phyloP scores from a whole-genome alignment of 2,888 invertebrate species.

The Tenthredo scrophulariae region DNA sequence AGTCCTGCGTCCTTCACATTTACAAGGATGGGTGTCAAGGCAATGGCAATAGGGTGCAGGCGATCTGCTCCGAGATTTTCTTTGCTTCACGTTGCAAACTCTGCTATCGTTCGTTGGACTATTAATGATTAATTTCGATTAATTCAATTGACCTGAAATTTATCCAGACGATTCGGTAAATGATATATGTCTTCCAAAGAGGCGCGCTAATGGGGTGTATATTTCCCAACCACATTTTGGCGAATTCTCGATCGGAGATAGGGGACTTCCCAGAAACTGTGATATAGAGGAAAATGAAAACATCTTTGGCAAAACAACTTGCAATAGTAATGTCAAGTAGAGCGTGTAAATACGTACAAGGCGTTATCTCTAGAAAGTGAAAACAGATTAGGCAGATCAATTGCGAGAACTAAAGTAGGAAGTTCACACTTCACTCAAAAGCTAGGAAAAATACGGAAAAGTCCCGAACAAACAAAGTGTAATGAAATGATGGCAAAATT shows the following conservation, averaged over 20 bases:
- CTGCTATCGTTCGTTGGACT: constrained; percentile 9
- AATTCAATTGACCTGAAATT: neutral
- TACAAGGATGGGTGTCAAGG: constrained; percentile 53
- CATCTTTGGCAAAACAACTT: neutral
- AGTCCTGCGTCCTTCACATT: constrained; percentile 49
- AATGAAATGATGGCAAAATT: neutral
- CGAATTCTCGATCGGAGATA: neutral
- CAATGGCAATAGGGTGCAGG: constrained; percentile 57
- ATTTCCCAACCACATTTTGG: neutral
- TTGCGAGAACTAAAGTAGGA: neutral
- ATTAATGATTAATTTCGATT: neutral
- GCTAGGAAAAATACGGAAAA: neutral
- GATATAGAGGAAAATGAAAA: neutral
- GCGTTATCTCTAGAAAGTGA: neutral
- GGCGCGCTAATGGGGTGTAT: neutral
- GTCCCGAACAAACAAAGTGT: neutral
- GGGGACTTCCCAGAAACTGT: neutral
- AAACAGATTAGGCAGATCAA: neutral
- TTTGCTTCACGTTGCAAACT: constrained; percentile 45
- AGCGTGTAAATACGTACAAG: neutral
- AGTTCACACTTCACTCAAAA: neutral
- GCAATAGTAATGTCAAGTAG: neutral
- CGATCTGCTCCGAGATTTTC: constrained; percentile 59
- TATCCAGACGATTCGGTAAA: neutral
- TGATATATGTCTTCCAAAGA: neutral